Evolutionary conservation across 1,140 invertebrate genomes (phyloP).

Genomic region (Diplogasteroides magnus): DNA sequence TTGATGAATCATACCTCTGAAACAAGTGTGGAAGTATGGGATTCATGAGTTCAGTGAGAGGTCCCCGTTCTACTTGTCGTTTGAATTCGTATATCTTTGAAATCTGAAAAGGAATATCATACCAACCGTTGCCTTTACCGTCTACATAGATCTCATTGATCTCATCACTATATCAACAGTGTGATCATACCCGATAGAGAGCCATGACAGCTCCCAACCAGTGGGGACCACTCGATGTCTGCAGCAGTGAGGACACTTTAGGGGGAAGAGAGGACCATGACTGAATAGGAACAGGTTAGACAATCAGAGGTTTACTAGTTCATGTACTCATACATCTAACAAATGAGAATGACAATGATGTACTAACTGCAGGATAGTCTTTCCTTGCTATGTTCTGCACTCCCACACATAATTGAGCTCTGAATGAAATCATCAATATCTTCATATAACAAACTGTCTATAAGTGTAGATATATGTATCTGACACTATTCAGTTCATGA

Average conservation of each 20-base stretch:
- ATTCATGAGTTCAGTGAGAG: neutral
- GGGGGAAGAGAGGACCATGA: constrained; percentile 73
- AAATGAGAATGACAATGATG: too few species aligned
- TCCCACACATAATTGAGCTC: too few species aligned
- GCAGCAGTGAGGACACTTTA: neutral
- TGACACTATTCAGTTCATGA: too few species aligned
- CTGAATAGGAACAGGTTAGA: too few species aligned
- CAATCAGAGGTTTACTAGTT: too few species aligned
- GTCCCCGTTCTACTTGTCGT: neutral
- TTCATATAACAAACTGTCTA: too few species aligned
- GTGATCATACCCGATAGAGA: neutral
- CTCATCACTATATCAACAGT: neutral
- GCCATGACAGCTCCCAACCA: neutral
- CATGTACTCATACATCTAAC: too few species aligned
- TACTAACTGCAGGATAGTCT: too few species aligned
- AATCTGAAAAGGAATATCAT: neutral
- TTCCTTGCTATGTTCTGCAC: too few species aligned
- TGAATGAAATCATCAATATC: too few species aligned
- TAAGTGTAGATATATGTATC: too few species aligned
- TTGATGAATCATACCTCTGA: neutral
- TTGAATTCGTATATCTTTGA: neutral
- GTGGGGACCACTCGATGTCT: neutral
- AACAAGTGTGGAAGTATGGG: neutral
- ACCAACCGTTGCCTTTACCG: neutral
- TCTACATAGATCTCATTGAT: neutral